Conservation (phyloP, 2,113 vertebrate genomes). For the Catagonus wagneri region DNA sequence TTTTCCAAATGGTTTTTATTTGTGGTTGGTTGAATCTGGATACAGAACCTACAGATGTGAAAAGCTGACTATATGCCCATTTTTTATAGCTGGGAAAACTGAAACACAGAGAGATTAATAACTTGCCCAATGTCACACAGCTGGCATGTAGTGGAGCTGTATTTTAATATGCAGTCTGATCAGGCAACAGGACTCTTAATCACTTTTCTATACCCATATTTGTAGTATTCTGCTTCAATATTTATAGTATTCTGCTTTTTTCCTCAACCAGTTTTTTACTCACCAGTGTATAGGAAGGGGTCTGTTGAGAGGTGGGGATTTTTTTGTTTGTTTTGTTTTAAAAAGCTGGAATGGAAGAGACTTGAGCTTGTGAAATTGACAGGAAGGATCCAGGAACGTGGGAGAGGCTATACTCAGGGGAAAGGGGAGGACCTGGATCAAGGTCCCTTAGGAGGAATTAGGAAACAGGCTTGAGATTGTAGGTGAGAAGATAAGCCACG, state of each 20-base stretch:
- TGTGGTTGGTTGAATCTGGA: neutral
- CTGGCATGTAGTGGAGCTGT: neutral
- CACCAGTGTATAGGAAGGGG: neutral
- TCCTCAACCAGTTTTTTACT: neutral
- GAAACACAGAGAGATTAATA: neutral
- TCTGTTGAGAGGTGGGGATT: neutral
- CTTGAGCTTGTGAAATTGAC: neutral
- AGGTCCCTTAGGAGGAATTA: neutral
- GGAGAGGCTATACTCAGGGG: neutral
- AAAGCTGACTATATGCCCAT: neutral
- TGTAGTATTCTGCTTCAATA: neutral
- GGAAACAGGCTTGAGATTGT: neutral
- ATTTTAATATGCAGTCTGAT: neutral
- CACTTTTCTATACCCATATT: neutral
- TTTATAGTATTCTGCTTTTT: neutral
- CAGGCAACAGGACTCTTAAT: neutral
- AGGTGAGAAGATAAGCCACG: neutral
- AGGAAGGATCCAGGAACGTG: neutral
- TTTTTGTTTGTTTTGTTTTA: neutral
- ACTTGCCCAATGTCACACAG: neutral
- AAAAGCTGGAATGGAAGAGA: neutral
- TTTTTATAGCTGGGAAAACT: neutral
- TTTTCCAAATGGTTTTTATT: neutral
- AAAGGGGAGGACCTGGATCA: neutral
- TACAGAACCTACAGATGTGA: neutral